Evolutionary conservation across 92 coral and sea anemone species (phyloP), one percentile per base, ranked within the genome.

Genomic region (Blastomussa wellsi): DNA sequence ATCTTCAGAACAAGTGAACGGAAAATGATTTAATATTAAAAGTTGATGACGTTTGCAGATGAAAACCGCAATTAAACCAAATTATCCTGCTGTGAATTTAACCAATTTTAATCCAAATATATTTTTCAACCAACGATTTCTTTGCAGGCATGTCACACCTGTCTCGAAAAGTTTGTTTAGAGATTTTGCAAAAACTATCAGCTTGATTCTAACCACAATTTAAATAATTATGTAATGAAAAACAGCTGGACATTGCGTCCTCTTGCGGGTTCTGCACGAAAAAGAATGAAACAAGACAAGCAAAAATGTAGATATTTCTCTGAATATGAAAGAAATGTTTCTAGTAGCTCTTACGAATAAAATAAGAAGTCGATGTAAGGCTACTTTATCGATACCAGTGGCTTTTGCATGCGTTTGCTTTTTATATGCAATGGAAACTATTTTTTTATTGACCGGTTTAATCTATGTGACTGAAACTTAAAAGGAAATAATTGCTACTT

Each of bases 161-260:
- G 68, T 62, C 68, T 73, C 0, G 39, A 51, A 51, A 51, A 52
- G 7, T 29, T 70, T 35, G 75, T 19, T 35, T 32, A 76, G 36
- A 10, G 20, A 49, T 75, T 75, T 75, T 62, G 14, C 26, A 47
- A 4, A 31, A 67, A 42, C n/a, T 26, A 49, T 7, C 80, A 76
- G 80, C 80, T 16, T 76, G 80, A 4, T 22, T 7, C 60, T 76
- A 8, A 76, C 80, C 79, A 10, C 31, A 76, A 52, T 48, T 76
- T 76, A 32, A 76, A 76, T 48, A n/a, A n/a, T n/a, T n/a, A 48
- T 48, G 16, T 51, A 28, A 76, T 29, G 2, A 19, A 41, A 62
- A 62, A 3, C 16, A 28, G 77, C 24, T 42, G 20, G 55, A 10
- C 15, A 41, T n/a, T 15, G 48, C 47, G 31, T 22, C 26, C 0